phyloP scores from a whole-genome alignment of 2,888 invertebrate genomes.

The Hydrotaea cyrtoneurina region DNA sequence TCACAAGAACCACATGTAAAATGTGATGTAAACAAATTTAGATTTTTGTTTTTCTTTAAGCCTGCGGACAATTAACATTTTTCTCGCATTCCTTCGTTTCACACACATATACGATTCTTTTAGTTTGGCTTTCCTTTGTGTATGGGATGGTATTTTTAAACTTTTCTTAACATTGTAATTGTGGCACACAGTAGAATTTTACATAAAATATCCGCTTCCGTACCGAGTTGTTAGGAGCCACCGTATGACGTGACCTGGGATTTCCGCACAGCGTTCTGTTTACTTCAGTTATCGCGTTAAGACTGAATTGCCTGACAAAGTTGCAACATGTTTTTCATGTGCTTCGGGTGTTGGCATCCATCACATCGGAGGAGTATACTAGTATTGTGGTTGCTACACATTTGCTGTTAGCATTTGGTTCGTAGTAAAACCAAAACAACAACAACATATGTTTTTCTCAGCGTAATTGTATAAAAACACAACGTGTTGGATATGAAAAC shows the following conservation, averaged over 20 bases:
- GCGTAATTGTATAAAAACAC: conserved; percentile 15
- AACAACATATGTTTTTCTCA: conserved; percentile 8
- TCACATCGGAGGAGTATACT: not conserved
- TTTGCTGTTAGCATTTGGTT: not conserved
- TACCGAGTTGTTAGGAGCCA: not conserved
- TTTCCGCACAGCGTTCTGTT: conserved; percentile 2
- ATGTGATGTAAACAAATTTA: not conserved
- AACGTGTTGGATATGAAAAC: not conserved
- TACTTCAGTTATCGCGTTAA: conserved; percentile 2
- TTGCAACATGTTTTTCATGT: conserved; percentile 5
- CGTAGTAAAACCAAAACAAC: not conserved
- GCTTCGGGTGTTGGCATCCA: not conserved
- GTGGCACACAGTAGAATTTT: not conserved
- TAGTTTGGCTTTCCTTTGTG: not conserved
- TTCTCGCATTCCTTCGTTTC: not conserved
- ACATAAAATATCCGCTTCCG: not conserved
- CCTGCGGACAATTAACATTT: not conserved
- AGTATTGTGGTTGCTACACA: not conserved
- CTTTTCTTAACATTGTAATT: not conserved
- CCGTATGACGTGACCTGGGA: not conserved
- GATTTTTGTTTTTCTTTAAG: not conserved
- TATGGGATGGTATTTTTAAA: not conserved
- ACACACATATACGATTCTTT: not conserved
- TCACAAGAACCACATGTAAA: not conserved
- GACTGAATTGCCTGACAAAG: conserved; percentile 2